Evolutionary conservation across 1,140 invertebrate species (phyloP), one percentile per base, ranked within the genome.

Genomic region (Pseudomyrmex sp.): DNA sequence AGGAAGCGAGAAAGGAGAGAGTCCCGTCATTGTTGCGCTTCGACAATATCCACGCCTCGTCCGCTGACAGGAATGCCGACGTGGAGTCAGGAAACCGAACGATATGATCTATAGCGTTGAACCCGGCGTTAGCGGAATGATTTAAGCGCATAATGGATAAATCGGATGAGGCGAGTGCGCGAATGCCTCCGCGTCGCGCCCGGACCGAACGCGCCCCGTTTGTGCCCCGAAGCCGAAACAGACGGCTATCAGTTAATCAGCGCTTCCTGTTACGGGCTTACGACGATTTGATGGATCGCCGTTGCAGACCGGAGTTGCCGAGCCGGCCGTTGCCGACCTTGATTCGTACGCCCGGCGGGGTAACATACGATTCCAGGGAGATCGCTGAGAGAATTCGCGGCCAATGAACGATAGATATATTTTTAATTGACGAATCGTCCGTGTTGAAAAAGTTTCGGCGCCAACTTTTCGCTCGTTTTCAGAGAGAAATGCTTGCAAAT

Each of bases 51-150:
- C 56, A 86, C 85, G 86, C 72, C 82, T 87, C 85, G 75, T 84
- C 70, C 82, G 56, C 35, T 79, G 59, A 87, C 82, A 65, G 85
- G 86, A 69, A 87, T 82, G 70, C 72, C 83, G 58, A 85, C 63
- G 87, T 75, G 83, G 72, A 84, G 87, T 82, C 91, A 90, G 92
- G 88, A 91, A 92, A 85, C 87, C 75, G 82, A 90, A 86, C 87
- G 91, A 93, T 93, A 93, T 93, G 93, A 93, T 94, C 89, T 93
- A 93, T 90, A 89, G 90, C 62, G 91, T 86, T 86, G 68, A 87
- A 89, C 87, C 84, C 76, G 73, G 73, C 84, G 90, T 69, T 79
- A 58, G 76, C 83, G 89, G 35, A 35, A 92, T 92, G 92, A 93
- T 93, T 92, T 90, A 90, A 90, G 86, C 84, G 74, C 66, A n/a